Evolutionary conservation across 2,113 vertebrate species (phyloP).

Genomic region (Tachysurus vachellii): DNA sequence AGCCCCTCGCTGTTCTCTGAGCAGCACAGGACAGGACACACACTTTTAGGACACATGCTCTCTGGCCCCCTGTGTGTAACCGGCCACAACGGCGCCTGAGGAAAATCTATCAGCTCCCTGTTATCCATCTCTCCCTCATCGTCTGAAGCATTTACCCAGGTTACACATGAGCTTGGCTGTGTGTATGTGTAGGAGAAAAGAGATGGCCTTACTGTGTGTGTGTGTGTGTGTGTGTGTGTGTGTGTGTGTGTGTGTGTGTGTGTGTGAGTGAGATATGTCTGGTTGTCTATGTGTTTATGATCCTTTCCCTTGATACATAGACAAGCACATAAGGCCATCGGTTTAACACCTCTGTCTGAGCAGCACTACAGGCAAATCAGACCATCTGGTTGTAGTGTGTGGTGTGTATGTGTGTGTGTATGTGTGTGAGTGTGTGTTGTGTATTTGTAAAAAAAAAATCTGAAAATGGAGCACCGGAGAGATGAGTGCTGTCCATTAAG

Average conservation of each 20-base stretch:
- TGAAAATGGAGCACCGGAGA: conserved; percentile 61
- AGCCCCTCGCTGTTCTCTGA: conserved; percentile 74
- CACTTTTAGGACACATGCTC: conserved; percentile 61
- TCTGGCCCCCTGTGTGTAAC: conserved; percentile 59
- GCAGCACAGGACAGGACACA: conserved; percentile 65
- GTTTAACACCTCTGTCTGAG: conserved; percentile 41
- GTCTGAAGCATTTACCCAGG: background rate
- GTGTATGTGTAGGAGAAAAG: background rate
- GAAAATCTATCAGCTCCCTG: conserved; percentile 50
- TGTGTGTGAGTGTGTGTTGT: conserved; percentile 50
- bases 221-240: conserved; percentile 14
- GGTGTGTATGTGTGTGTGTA: conserved; percentile 44
- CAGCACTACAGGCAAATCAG: conserved; percentile 40
- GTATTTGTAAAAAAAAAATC: conserved; percentile 53
- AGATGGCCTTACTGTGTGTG: background rate
- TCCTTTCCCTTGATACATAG: conserved; percentile 31
- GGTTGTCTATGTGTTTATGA: conserved; percentile 25
- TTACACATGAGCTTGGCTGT: conserved; percentile 13
- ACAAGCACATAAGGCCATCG: conserved; percentile 38
- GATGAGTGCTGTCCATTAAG: conserved; percentile 68
- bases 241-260: conserved; percentile 10
- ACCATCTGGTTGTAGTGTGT: conserved; percentile 43
- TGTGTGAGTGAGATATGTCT: background rate
- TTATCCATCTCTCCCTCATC: conserved; percentile 65
- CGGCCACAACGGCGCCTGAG: conserved; percentile 57